Conservation (phyloP, 2,888 invertebrate genomes). For the Lissonota sp. region DNA sequence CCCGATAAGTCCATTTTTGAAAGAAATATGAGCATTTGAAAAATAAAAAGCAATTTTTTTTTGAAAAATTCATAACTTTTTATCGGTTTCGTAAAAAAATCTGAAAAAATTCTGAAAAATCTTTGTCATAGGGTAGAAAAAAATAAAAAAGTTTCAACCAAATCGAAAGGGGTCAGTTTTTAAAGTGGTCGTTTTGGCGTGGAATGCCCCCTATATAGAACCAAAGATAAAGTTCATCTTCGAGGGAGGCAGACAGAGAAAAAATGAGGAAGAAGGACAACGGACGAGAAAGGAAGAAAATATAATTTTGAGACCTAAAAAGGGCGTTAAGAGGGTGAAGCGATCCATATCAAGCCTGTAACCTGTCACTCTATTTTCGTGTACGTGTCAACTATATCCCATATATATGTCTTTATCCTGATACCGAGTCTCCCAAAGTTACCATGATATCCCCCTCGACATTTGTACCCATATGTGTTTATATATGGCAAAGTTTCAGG, state of each 20-base stretch:
- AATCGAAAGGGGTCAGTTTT: too few species aligned
- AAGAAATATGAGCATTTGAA: too few species aligned
- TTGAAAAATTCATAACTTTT: too few species aligned
- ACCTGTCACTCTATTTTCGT: conserved; percentile 36
- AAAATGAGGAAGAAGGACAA: not conserved
- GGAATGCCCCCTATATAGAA: too few species aligned
- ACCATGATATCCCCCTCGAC: conserved; percentile 17
- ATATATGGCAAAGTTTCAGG: not conserved
- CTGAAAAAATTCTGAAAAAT: too few species aligned
- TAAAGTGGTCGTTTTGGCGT: too few species aligned
- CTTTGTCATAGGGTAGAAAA: too few species aligned
- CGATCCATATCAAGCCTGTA: conserved; percentile 8
- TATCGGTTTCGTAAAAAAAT: too few species aligned
- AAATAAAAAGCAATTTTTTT: too few species aligned
- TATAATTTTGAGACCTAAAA: not conserved
- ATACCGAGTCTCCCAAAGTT: conserved; percentile 16
- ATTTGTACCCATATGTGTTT: conserved; percentile 41
- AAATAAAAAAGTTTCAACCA: too few species aligned
- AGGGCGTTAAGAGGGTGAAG: not conserved
- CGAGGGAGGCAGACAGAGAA: not conserved
- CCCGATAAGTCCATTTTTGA: too few species aligned
- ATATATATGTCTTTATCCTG: conserved; percentile 39
- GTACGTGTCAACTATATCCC: conserved; percentile 23
- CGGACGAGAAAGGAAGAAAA: not conserved
- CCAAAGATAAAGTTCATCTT: too few species aligned